phyloP scores from a whole-genome alignment of 1,140 invertebrate species.

The Trigoniulus corallinus region DNA sequence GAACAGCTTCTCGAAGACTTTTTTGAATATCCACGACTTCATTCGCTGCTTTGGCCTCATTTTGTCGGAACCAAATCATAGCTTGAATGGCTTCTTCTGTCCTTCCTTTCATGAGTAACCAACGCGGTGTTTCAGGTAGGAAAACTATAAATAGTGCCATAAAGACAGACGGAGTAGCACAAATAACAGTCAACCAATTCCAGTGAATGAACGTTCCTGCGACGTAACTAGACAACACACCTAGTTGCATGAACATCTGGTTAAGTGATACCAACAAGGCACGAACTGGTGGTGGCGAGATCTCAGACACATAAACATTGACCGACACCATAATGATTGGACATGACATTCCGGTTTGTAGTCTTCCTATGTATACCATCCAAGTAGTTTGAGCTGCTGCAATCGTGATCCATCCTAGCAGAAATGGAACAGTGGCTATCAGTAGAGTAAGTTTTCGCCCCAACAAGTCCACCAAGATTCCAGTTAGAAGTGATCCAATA shows the following conservation, averaged over 20 bases:
- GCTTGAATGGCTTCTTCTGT: constrained; percentile 52
- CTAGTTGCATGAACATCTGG: constrained; percentile 66
- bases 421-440: constrained; percentile 57
- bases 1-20: constrained; percentile 40
- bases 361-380: constrained; percentile 56
- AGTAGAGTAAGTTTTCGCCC: constrained; percentile 67
- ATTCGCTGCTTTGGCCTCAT: constrained; percentile 45
- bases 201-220: constrained; percentile 19
- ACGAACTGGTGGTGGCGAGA: constrained; percentile 71
- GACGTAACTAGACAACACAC: constrained; percentile 48
- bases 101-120: constrained; percentile 24
- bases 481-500: constrained; percentile 62
- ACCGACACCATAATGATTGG: constrained; percentile 66
- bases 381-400: constrained; percentile 45
- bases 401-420: constrained; percentile 59
- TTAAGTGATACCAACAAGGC: constrained; percentile 56
- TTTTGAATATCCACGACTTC: constrained; percentile 63
- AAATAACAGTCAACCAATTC: constrained; percentile 11
- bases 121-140: constrained; percentile 21
- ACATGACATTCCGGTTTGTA: constrained; percentile 63
- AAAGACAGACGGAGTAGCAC: constrained; percentile 34
- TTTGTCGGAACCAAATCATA: constrained; percentile 58
- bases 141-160: constrained; percentile 29
- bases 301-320: constrained; percentile 84
- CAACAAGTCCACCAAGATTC: constrained; percentile 62